Conservation (phyloP, 2,113 vertebrate species). For the Serinus canaria region DNA sequence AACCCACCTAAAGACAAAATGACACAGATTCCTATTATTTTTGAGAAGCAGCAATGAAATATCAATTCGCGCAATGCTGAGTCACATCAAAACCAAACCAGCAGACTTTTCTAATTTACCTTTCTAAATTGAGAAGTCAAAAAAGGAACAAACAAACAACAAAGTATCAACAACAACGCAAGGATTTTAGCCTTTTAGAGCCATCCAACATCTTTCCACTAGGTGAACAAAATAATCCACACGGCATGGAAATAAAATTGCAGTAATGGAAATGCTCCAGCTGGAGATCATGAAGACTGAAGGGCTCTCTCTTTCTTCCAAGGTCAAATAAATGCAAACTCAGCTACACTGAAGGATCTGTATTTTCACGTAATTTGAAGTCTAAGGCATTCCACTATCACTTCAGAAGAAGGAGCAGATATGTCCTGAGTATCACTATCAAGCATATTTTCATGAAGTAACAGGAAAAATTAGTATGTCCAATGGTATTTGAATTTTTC, state of each 20-base stretch:
- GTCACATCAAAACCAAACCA: background rate
- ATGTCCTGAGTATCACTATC: background rate
- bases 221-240: background rate
- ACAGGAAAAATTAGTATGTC: background rate
- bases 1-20: background rate
- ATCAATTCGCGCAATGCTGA: background rate
- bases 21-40: background rate
- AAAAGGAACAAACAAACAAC: background rate
- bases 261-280: background rate
- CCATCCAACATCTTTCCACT: background rate
- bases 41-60: background rate
- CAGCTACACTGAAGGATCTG: background rate
- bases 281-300: background rate
- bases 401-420: background rate
- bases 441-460: background rate
- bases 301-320: background rate
- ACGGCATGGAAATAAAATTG: background rate
- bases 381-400: background rate
- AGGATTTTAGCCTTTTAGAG: background rate
- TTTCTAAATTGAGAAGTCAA: background rate
- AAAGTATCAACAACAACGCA: background rate
- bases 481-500: background rate
- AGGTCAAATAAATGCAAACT: background rate
- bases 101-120: background rate
- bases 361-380: background rate